Percentiles rank a stretch among this genome's conserved stretches.
Conservation (phyloP, 1,140 invertebrate species). For the Lasioglossum baleicum region DNA sequence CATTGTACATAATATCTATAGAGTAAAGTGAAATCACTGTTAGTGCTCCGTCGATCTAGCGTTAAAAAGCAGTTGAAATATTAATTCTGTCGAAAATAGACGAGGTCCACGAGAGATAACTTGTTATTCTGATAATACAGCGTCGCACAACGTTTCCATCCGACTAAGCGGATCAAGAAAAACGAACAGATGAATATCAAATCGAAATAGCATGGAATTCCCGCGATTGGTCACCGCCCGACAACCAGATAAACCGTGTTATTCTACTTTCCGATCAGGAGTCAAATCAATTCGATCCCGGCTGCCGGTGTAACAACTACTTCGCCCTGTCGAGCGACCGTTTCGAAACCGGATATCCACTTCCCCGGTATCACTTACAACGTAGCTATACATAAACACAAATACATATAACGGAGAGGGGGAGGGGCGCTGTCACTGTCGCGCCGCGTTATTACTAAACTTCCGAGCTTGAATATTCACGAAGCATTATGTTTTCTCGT, state of each 20-base stretch:
- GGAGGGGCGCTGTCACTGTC: background rate
- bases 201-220: background rate
- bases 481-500: slow-evolving; percentile 45
- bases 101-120: too few relatives aligned
- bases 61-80: too few relatives aligned
- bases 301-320: background rate
- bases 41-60: too few relatives aligned
- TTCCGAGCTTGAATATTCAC: slow-evolving; percentile 51
- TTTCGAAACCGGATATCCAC: slow-evolving; percentile 8
- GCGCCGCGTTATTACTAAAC: slow-evolving; percentile 43
- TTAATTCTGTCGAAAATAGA: too few relatives aligned
- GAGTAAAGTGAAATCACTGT: too few relatives aligned
- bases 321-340: slow-evolving; percentile 1
- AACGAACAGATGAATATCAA: background rate
- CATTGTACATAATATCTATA: too few relatives aligned
- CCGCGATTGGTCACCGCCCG: background rate
- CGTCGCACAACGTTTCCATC: too few relatives aligned
- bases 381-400: background rate
- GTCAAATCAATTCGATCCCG: background rate
- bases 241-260: background rate
- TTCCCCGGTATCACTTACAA: slow-evolving; percentile 6
- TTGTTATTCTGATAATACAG: too few relatives aligned
- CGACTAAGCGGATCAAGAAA: too few relatives aligned
- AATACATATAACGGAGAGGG: background rate
- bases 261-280: background rate